Conservation (phyloP, 2,797 vertebrate species). For the Ctenosaura bakeri region DNA sequence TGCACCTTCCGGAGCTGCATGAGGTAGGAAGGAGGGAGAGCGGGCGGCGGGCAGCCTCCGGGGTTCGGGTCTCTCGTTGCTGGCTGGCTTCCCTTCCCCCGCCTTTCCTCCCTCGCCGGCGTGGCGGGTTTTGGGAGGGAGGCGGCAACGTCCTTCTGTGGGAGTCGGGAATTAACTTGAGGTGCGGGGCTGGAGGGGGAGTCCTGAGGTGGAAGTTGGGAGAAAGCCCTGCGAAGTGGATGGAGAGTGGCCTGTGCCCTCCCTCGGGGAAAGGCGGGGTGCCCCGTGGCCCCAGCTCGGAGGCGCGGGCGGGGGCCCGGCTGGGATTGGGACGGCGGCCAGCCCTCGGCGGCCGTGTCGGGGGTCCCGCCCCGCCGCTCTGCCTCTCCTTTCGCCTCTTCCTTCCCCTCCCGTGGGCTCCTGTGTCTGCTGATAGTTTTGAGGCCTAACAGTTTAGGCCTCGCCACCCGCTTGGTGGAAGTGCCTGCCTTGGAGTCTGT, state of each 20-base stretch:
- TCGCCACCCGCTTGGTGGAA: conserved; percentile 61
- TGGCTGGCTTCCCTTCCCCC: conserved; percentile 22
- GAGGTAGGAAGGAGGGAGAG: conserved; percentile 60
- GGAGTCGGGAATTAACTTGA: neutral
- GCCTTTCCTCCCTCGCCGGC: conserved; percentile 13
- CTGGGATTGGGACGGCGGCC: too few relatives aligned
- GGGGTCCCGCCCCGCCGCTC: conserved; percentile 17
- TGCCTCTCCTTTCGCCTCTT: neutral
- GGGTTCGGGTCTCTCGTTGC: neutral
- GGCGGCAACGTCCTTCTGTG: neutral
- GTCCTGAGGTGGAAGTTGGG: conserved; percentile 71
- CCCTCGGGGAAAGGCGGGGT: conserved; percentile 31
- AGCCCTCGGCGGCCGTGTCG: conserved; percentile 21
- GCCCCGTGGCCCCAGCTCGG: neutral
- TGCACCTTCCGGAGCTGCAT: conserved; percentile 75
- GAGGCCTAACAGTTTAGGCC: conserved; percentile 90
- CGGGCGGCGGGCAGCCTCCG: neutral
- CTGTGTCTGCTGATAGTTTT: conserved; percentile 81
- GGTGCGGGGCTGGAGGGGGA: neutral
- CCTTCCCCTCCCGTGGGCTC: conserved; percentile 55
- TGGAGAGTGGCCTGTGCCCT: conserved; percentile 67
- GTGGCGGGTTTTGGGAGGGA: neutral
- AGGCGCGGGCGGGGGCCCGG: too few relatives aligned
- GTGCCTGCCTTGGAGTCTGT: conserved; percentile 1
- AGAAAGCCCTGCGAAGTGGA: conserved; percentile 75